Conservation (phyloP, 2,113 vertebrate genomes). For the Salvelinus namaycush region DNA sequence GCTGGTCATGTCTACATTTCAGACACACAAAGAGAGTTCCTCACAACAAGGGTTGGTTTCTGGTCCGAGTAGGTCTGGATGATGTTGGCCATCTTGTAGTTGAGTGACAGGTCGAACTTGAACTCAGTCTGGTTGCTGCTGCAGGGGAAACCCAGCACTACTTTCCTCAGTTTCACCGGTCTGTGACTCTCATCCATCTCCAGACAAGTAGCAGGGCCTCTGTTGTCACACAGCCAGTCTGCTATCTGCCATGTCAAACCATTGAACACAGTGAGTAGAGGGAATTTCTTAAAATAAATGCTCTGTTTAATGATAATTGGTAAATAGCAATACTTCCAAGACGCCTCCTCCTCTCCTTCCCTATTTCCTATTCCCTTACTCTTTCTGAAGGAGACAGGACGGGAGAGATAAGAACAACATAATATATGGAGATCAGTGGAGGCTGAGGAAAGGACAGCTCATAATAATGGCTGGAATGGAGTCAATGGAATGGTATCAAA, state of each 20-base stretch:
- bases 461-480: too few relatives aligned
- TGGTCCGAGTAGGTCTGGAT: constrained; percentile 93
- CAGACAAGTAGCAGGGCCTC: constrained; percentile 82
- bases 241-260: constrained; percentile 81
- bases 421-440: too few relatives aligned
- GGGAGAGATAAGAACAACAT: not conserved
- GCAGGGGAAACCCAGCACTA: constrained; percentile 93
- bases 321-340: too few relatives aligned
- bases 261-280: not conserved
- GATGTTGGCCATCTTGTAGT: constrained; percentile 91
- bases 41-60: constrained; percentile 93
- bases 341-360: too few relatives aligned
- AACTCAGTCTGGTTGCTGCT: constrained; percentile 87
- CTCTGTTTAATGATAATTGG: too few relatives aligned
- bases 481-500: too few relatives aligned
- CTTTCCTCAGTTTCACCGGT: constrained; percentile 92
- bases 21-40: constrained; percentile 10
- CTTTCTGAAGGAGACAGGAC: too few relatives aligned
- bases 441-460: too few relatives aligned
- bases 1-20: not conserved
- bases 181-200: constrained; percentile 92
- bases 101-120: constrained; percentile 94
- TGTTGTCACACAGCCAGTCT: constrained; percentile 90
- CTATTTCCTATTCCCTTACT: too few relatives aligned
- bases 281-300: too few relatives aligned